Conservation (phyloP, 1,140 invertebrate species). For the Helicoverpa armigera region DNA sequence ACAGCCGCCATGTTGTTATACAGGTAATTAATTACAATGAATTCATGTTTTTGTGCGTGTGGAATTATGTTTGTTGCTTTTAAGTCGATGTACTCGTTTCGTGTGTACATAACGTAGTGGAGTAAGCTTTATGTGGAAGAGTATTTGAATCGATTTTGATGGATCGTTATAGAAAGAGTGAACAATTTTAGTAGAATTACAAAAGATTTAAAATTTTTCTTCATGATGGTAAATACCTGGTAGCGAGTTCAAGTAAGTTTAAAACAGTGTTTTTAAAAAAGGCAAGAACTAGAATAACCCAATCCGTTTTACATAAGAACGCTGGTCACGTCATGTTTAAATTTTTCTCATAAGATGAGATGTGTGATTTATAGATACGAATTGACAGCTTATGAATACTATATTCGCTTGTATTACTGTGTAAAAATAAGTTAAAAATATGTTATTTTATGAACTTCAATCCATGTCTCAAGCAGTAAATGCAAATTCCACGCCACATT, state of each 20-base stretch:
- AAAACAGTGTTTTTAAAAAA: background rate
- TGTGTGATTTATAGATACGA: slow-evolving; percentile 14
- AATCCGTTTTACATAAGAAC: background rate
- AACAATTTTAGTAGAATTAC: too few relatives aligned
- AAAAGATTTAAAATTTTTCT: background rate
- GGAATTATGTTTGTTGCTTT: slow-evolving; percentile 29
- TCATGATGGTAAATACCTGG: too few relatives aligned
- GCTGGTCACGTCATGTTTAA: background rate
- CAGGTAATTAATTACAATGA: slow-evolving; percentile 74
- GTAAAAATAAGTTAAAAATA: too few relatives aligned
- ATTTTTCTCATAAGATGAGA: slow-evolving; percentile 7
- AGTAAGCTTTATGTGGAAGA: background rate
- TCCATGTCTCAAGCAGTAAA: too few relatives aligned
- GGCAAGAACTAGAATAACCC: background rate
- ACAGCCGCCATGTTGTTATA: slow-evolving; percentile 72
- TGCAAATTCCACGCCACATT: too few relatives aligned
- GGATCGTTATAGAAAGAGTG: background rate
- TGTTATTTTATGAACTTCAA: too few relatives aligned
- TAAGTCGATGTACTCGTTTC: background rate
- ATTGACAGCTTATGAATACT: slow-evolving; percentile 6
- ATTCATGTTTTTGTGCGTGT: slow-evolving; percentile 36
- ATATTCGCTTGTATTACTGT: background rate
- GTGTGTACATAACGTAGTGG: background rate
- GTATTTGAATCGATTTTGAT: background rate
- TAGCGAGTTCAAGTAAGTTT: background rate